Base-by-base conservation (phyloP, 2,888 invertebrate species). In the Elysia crispata region DNA sequence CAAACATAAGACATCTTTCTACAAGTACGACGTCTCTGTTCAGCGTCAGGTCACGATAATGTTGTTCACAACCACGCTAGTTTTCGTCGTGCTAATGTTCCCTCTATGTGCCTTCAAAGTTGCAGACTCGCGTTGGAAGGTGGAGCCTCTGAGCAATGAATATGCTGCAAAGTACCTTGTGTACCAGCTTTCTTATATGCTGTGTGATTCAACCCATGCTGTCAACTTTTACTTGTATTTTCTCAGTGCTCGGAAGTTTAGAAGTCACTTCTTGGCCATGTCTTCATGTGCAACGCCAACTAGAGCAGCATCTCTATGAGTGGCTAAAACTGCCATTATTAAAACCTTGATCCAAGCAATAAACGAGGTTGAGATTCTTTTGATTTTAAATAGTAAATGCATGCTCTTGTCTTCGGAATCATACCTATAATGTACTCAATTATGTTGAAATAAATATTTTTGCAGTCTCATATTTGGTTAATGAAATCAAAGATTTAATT, bases 151-250 rank as follows among this genome's bases (percentile, higher is more conserved):
- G 66, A 82, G 79, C 18, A 66, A 72, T 15, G 78, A 69, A 28
- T 76, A 77, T 70, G 85, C 79, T 25, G 60, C 75, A 33, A 85
- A 83, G 31, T 81, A 77, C 76, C 81, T 85, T 13, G 50, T 76
- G 23, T 57, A 75, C 54, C 85, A 85, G 75, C 25, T 83, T 20
- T 76, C 85, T 28, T 85, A 62, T 30, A 66, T 83, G 20, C 70
- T 83, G 23, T 82, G 81, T 77, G 85, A 85, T 72, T 79, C 83
- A 23, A 85, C 77, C n/a, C 85, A 85, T 64, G 85, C 85, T 13
- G 76, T 84, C 23, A 84, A 84, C 64, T 82, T 83, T 23, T 83
- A 81, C 57, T 49, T 83, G 20, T 83, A 84, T 66, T 84, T 84
- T 60, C 80, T 85, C 5, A 83, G 80, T 15, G 83, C 83, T 13